phyloP scores from a whole-genome alignment of 2,888 invertebrate genomes.

The Acanthacorydalis orientalis region DNA sequence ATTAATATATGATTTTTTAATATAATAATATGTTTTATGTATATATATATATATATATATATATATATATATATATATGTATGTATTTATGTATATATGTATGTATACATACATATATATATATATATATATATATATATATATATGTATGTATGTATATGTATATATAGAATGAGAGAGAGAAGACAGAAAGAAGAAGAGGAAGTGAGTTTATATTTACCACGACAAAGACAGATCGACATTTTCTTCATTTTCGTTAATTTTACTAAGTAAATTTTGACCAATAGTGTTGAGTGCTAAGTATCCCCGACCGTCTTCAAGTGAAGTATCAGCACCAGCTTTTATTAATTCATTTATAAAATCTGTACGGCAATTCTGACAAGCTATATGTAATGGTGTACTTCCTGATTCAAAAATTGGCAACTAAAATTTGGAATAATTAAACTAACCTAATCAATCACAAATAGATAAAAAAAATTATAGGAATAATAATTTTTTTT shows the following conservation, averaged over 20 bases:
- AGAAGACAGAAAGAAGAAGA: too few relatives aligned
- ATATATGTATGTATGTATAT: neutral
- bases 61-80: neutral
- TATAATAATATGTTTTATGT: neutral
- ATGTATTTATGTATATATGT: neutral
- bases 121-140: too few relatives aligned
- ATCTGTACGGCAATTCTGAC: slow-evolving; percentile 29
- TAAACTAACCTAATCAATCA: neutral
- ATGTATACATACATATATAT: too few relatives aligned
- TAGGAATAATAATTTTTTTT: neutral
- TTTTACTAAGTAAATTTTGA: neutral
- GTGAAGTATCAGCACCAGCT: slow-evolving; percentile 22
- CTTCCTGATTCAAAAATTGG: slow-evolving; percentile 33
- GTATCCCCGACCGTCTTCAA: slow-evolving; percentile 20
- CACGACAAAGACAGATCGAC: slow-evolving; percentile 1
- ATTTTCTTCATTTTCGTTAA: neutral
- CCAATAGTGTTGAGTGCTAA: slow-evolving; percentile 5
- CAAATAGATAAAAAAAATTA: neutral
- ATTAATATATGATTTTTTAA: too few relatives aligned
- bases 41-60: too few relatives aligned
- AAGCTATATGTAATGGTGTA: slow-evolving; percentile 42
- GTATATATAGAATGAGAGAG: too few relatives aligned
- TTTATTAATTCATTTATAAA: slow-evolving; percentile 19
- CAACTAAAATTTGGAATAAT: slow-evolving; percentile 19
- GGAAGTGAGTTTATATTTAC: too few relatives aligned